These are phyloP conservation scores for Aquatica leii DNA, from an alignment of 2,888 invertebrate species.

Conservation along the genomic window DNA sequence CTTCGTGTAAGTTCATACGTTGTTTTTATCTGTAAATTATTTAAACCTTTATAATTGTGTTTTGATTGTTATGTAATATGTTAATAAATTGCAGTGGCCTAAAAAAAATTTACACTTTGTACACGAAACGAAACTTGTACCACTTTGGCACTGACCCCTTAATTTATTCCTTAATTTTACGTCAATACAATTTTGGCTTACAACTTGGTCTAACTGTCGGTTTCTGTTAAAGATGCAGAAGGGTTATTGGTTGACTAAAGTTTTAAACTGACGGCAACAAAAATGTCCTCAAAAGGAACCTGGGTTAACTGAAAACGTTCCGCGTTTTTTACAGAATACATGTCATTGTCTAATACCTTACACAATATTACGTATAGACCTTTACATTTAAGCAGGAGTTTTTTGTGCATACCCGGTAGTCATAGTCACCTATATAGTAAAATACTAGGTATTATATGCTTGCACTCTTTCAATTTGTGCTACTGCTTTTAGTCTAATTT, in stretches of 20 bases:
- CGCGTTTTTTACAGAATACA: slow-evolving; percentile 39
- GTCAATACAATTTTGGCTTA: no score
- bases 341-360: slow-evolving; percentile 40
- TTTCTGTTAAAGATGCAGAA: not conserved
- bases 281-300: slow-evolving; percentile 15
- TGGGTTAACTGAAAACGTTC: slow-evolving; percentile 38
- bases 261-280: not conserved
- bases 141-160: no score
- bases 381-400: slow-evolving; percentile 33
- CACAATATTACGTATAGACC: slow-evolving; percentile 41
- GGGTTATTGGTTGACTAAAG: not conserved
- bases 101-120: no score
- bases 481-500: slow-evolving; percentile 22
- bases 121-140: no score
- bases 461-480: slow-evolving; percentile 34
- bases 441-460: slow-evolving; percentile 26
- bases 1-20: no score
- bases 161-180: no score
- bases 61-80: no score
- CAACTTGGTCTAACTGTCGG: not conserved
- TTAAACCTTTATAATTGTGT: no score
- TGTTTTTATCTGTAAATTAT: no score
- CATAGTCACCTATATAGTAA: slow-evolving; percentile 36
- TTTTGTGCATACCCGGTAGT: not conserved
- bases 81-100: no score